phyloP scores from a whole-genome alignment of 2,888 invertebrate genomes.

The Mimas tiliae region DNA sequence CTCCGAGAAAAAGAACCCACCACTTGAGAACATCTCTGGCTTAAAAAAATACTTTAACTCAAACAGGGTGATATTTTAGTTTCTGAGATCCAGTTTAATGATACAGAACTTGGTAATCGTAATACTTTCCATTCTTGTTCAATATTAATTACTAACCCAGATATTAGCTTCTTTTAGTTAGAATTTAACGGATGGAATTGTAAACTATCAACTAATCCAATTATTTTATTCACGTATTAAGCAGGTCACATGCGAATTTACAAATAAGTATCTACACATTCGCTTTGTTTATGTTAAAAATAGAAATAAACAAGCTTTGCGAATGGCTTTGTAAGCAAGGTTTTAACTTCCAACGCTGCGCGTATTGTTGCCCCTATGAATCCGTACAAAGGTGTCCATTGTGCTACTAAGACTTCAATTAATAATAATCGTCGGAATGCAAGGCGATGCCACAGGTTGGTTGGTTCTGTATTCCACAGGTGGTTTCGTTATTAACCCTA shows the following conservation, averaged over 20 bases:
- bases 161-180: too few species aligned
- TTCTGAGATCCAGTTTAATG: too few species aligned
- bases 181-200: too few species aligned
- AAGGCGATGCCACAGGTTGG: slow-evolving; percentile 58
- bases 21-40: too few species aligned
- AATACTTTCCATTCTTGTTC: too few species aligned
- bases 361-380: slow-evolving; percentile 24
- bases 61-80: too few species aligned
- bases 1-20: too few species aligned
- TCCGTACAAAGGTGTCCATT: slow-evolving; percentile 17
- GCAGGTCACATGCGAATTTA: not conserved
- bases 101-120: too few species aligned
- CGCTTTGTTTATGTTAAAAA: not conserved
- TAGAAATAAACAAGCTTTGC: not conserved
- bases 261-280: not conserved
- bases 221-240: not conserved
- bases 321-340: not conserved
- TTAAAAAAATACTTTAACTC: too few species aligned
- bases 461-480: slow-evolving; percentile 61
- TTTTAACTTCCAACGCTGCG: slow-evolving; percentile 2
- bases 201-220: too few species aligned
- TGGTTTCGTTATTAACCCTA: slow-evolving; percentile 64
- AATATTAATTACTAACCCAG: too few species aligned
- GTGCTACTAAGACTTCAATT: slow-evolving; percentile 14
- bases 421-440: slow-evolving; percentile 37